Percentiles rank a stretch among this genome's conserved stretches.
Conservation (phyloP, 2,888 invertebrate genomes). For the Empis stercorea region DNA sequence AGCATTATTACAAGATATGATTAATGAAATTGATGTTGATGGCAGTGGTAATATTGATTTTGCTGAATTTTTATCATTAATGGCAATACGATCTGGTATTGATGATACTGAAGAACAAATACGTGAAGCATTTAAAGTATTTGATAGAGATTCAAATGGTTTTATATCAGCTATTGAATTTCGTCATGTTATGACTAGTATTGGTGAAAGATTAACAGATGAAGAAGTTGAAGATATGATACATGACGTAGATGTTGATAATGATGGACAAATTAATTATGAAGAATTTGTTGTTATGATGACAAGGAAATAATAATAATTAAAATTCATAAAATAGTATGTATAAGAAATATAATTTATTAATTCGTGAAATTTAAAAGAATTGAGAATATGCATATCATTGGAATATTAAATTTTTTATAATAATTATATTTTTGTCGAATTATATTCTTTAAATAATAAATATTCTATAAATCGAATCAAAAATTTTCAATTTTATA, state of each 20-base stretch:
- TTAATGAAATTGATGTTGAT: slow-evolving; percentile 68
- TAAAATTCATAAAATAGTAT: too few species aligned
- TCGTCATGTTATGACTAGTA: slow-evolving; percentile 95
- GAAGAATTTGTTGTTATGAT: slow-evolving; percentile 92
- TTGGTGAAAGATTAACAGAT: slow-evolving; percentile 91
- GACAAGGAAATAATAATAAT: slow-evolving; percentile 39
- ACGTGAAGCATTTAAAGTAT: slow-evolving; percentile 89
- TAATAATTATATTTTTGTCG: too few species aligned
- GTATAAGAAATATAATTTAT: too few species aligned
- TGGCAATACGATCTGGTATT: slow-evolving; percentile 97
- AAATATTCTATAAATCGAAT: too few species aligned
- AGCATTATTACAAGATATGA: slow-evolving; percentile 93
- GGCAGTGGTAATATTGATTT: slow-evolving; percentile 96
- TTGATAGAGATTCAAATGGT: slow-evolving; percentile 95
- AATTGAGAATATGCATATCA: too few species aligned
- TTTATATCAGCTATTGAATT: slow-evolving; percentile 91
- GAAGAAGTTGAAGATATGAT: slow-evolving; percentile 97
- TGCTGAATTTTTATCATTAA: slow-evolving; percentile 95
- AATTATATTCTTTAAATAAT: too few species aligned
- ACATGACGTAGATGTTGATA: slow-evolving; percentile 89
- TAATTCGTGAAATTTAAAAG: too few species aligned
- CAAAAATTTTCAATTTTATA: too few species aligned
- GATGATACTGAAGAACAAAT: slow-evolving; percentile 94
- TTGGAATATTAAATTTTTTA: too few species aligned
- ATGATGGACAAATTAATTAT: slow-evolving; percentile 94